A percentile compares a stretch with the other conserved stretches of the same genome.
Evolutionary conservation across 1,140 invertebrate species (phyloP).

Genomic region (Megalopta genalis): DNA sequence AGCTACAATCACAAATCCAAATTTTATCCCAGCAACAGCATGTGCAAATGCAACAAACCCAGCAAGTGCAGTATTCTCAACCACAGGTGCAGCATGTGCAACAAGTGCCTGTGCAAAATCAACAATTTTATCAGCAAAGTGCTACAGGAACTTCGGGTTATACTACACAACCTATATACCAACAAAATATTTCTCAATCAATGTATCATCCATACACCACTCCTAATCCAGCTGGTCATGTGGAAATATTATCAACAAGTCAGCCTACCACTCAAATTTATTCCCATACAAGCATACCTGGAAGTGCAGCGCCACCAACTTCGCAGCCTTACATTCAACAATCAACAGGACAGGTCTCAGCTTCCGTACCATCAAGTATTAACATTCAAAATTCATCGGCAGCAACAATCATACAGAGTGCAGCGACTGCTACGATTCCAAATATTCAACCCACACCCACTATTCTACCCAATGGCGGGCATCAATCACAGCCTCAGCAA

Average conservation of each 20-base stretch:
- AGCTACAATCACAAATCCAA: constrained; percentile 70
- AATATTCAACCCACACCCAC: constrained; percentile 67
- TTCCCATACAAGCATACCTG: constrained; percentile 65
- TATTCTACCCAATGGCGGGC: constrained; percentile 62
- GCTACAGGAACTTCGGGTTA: constrained; percentile 64
- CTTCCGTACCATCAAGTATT: constrained; percentile 69
- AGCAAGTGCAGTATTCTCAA: constrained; percentile 61
- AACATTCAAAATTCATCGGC: constrained; percentile 67
- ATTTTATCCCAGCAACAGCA: constrained; percentile 73
- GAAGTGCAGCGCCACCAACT: constrained; percentile 59
- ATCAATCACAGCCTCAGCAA: constrained; percentile 71
- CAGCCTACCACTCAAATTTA: constrained; percentile 73
- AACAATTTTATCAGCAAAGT: constrained; percentile 73
- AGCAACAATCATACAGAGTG: constrained; percentile 66
- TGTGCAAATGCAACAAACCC: constrained; percentile 59
- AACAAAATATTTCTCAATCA: constrained; percentile 78
- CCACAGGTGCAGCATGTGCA: constrained; percentile 68
- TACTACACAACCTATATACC: constrained; percentile 64
- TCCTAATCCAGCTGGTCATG: constrained; percentile 68
- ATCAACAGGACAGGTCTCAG: constrained; percentile 68
- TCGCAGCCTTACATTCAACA: constrained; percentile 72
- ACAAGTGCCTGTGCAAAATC: constrained; percentile 70
- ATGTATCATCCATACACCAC: constrained; percentile 75
- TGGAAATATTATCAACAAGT: constrained; percentile 71
- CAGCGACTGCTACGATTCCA: constrained; percentile 62